Evolutionary conservation across 2,797 vertebrate species (phyloP).

Genomic region (Hipposideros larvatus): DNA sequence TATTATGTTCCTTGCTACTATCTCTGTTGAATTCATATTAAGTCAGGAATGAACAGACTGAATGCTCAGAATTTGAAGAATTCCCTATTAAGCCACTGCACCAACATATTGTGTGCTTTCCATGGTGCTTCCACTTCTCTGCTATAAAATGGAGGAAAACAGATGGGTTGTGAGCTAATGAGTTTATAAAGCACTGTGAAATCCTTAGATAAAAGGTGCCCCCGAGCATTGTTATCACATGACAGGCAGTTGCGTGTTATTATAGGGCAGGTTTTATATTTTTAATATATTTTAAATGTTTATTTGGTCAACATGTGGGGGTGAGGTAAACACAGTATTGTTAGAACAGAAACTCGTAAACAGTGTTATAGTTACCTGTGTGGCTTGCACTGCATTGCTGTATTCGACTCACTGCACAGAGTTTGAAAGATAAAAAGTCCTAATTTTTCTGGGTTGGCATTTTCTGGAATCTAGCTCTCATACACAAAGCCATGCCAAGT

Average conservation of each 20-base stretch:
- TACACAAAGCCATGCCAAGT: slow-evolving; percentile 41
- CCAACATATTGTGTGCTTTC: slow-evolving; percentile 61
- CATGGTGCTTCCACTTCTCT: background rate
- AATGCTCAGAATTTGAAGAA: slow-evolving; percentile 45
- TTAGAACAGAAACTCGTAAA: slow-evolving; percentile 59
- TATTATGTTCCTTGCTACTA: background rate
- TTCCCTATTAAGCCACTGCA: background rate
- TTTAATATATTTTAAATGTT: slow-evolving; percentile 73
- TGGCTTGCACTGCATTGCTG: background rate
- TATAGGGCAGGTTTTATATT: slow-evolving; percentile 70
- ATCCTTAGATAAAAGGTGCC: slow-evolving; percentile 58
- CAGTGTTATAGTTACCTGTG: slow-evolving; percentile 23
- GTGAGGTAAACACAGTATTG: slow-evolving; percentile 31
- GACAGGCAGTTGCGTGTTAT: slow-evolving; percentile 13
- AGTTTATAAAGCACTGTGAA: slow-evolving; percentile 46
- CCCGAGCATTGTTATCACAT: slow-evolving; percentile 59
- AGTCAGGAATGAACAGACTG: background rate
- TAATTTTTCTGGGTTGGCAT: background rate
- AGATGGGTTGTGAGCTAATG: slow-evolving; percentile 72
- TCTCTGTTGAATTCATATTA: background rate
- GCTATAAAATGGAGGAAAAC: slow-evolving; percentile 70
- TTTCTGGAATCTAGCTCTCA: background rate
- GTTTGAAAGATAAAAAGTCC: slow-evolving; percentile 59
- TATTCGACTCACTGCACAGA: background rate
- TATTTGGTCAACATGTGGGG: slow-evolving; percentile 27